A percentile compares a stretch with the other conserved stretches of the same genome.
Evolutionary conservation across 2,888 invertebrate species (phyloP).

Genomic region (Protophormia terraenovae): DNA sequence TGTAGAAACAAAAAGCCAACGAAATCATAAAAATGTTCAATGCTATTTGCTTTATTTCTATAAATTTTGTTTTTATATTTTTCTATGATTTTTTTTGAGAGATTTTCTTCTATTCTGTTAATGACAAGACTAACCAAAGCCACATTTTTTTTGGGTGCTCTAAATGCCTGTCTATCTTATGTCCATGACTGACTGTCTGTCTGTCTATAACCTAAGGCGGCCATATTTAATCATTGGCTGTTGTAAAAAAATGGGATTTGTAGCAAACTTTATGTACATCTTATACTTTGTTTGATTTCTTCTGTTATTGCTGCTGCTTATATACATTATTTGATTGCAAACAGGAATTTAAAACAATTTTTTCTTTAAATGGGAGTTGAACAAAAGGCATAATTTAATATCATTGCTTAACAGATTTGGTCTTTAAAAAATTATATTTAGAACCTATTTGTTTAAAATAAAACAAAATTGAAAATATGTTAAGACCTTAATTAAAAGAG

Average conservation of each 20-base stretch:
- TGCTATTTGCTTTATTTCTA: constrained; percentile 1
- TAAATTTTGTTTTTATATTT: constrained; percentile 1
- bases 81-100: constrained; percentile 6
- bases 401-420: no score
- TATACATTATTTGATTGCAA: constrained; percentile 35
- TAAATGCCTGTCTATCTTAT: constrained; percentile 25
- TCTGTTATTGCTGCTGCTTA: constrained; percentile 41
- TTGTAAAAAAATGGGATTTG: constrained; percentile 71
- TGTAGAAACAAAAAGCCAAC: background rate
- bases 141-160: constrained; percentile 29
- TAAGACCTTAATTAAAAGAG: no score
- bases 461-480: no score
- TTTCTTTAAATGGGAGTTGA: background rate
- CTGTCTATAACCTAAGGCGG: constrained; percentile 78
- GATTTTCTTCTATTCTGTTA: constrained; percentile 41
- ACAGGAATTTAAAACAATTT: background rate
- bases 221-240: constrained; percentile 79
- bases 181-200: constrained; percentile 34
- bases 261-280: constrained; percentile 46
- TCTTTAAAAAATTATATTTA: no score
- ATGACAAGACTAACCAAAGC: constrained; percentile 47
- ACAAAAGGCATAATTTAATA: no score
- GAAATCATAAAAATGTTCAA: constrained; percentile 16
- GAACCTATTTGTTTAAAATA: no score
- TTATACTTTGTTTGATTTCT: constrained; percentile 51